A percentile compares a stretch with the other conserved stretches of the same genome.
Conservation (phyloP, 2,797 vertebrate genomes). For the Tachyglossus aculeatus region DNA sequence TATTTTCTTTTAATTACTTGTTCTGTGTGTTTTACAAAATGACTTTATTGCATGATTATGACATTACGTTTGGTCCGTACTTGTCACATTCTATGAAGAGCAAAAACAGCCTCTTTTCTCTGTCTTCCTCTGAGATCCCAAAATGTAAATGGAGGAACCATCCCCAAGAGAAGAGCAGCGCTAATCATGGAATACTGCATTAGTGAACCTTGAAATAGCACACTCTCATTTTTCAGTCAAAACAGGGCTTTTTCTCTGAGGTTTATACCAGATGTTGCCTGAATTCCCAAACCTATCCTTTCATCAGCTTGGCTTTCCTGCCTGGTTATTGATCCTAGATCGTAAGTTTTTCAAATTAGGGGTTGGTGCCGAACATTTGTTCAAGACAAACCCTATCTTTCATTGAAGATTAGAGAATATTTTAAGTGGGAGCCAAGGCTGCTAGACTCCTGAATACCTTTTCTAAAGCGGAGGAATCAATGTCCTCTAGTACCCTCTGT, state of each 20-base stretch:
- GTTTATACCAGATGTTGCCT: constrained; percentile 68
- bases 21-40: constrained; percentile 70
- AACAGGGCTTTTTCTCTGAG: constrained; percentile 55
- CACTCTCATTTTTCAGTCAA: constrained; percentile 44
- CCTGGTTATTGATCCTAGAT: constrained; percentile 62
- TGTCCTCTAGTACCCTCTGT: constrained; percentile 61
- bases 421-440: constrained; percentile 59
- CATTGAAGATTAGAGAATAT: constrained; percentile 61
- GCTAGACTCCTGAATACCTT: constrained; percentile 62
- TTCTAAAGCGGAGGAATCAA: too few relatives aligned
- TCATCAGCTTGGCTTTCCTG: constrained; percentile 52
- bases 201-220: constrained; percentile 57
- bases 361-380: constrained; percentile 66
- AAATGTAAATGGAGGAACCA: constrained; percentile 63
- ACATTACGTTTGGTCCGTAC: constrained; percentile 73
- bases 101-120: constrained; percentile 50
- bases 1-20: constrained; percentile 54
- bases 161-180: constrained; percentile 53
- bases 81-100: constrained; percentile 66
- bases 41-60: constrained; percentile 69
- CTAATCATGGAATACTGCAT: constrained; percentile 55
- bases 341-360: constrained; percentile 73
- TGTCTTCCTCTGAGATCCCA: constrained; percentile 56
- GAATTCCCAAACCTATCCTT: constrained; percentile 63
- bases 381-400: constrained; percentile 68